phyloP scores from a whole-genome alignment of 1,140 invertebrate genomes.

The Sarcophaga bullata region DNA sequence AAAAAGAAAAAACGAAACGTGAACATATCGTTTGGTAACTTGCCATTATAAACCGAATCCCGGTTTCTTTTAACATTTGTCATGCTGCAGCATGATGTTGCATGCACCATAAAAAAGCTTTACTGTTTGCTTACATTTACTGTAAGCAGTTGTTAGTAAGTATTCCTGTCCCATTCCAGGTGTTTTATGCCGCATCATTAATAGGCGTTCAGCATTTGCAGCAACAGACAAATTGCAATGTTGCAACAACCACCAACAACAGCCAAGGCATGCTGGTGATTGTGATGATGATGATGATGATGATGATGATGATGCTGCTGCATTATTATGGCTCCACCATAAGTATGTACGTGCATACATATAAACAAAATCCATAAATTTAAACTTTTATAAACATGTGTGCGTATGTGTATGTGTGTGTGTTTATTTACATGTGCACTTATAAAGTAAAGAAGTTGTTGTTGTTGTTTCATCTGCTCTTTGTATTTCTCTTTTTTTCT shows the following conservation, averaged over 20 bases:
- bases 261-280: background rate
- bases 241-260: conserved; percentile 19
- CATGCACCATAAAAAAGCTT: background rate
- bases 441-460: no score
- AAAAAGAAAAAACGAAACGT: background rate
- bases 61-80: background rate
- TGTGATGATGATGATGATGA: no score
- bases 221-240: conserved; percentile 7
- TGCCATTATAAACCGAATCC: background rate
- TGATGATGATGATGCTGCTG: no score
- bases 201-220: conserved; percentile 34
- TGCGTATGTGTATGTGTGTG: no score
- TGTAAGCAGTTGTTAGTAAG: background rate
- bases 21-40: background rate
- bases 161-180: conserved; percentile 38
- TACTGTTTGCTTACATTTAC: no score
- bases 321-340: no score
- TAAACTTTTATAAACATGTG: no score
- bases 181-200: conserved; percentile 35
- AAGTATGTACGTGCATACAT: no score
- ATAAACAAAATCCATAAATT: no score
- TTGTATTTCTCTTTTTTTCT: no score
- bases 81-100: conserved; percentile 38
- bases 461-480: no score
- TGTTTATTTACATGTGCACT: no score